Base-by-base conservation (phyloP, 2,797 vertebrate species). In the Tenualosa thibaudeaui region DNA sequence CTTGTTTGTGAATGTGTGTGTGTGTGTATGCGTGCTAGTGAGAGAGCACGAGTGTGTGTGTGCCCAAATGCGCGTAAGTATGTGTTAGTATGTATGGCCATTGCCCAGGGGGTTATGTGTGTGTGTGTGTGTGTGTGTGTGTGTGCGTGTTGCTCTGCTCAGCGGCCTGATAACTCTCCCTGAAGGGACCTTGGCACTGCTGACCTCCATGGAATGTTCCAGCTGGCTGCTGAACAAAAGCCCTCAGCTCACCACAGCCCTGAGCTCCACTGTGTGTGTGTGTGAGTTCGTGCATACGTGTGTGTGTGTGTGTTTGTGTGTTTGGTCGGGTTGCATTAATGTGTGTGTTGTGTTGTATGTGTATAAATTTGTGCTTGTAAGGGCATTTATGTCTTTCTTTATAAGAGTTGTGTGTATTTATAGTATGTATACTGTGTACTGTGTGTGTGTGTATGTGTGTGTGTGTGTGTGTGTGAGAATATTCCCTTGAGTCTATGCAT, bases 151-250 rank as follows among this genome's bases (percentile, higher is more conserved):
- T 31, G n/a, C 26, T 65, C 4, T 65, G 62, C 26, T 65, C 62
- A 65, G 62, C 24, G 62, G 62, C 24, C 62, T 71, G 65, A 40
- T 40, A 75, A 75, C 31, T 43, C 68, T 40, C 68, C 68, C 68
- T 75, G 68, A 40, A 75, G 68, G 68, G 62, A 19, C 68, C 68
- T 43, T 75, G 68, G 68, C 31, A 75, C 31, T 17, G 37, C 31
- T 15, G 37, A 31, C 68, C 68, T 75, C 68, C 68, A 75, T 26
- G 68, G 68, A 75, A 75, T 75, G 68, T 75, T 75, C 68, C 68
- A 75, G 68, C 15, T 43, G 31, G 17, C 68, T 40, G 68, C 68
- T 75, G 68, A 75, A 75, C 17, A 3, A 75, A 75, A 75, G 17
- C 31, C 68, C 15, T 75, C 12, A 43, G 68, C 68, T 75, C 68